Base-by-base conservation (phyloP, 2,113 vertebrate genomes). In the Colinus virginianus region DNA sequence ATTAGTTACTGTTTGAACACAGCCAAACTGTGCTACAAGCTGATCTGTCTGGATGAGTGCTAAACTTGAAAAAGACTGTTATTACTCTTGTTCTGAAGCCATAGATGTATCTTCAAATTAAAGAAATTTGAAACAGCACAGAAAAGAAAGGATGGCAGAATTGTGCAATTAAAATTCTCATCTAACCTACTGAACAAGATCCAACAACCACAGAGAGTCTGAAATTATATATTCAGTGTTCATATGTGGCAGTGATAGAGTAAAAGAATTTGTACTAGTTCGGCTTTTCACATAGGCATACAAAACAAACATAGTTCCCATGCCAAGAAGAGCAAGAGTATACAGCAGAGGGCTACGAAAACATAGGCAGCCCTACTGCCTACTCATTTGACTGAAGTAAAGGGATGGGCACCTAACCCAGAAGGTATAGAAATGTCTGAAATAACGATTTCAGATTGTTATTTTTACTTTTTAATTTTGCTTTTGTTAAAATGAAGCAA, bases 231-330 rank as follows among this genome's bases (percentile, higher is more conserved):
- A 92, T 94, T 93, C 89, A 90, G 78, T 68, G 84, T 93, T 93
- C 82, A 74, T 91, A 68, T 90, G 84, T 94, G 89, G 68, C 94
- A 94, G 56, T 83, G 94, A 94, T 80, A 67, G 68, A 95, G 89
- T 83, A 94, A 82, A 94, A 93, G 89, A 92, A 94, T 94, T 87
- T 95, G 91, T 96, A 88, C 81, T 74, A 80, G 84, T 92, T 94
- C 96, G 89, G 94, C 87, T 94, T 95, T 94, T 93, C 89, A 94
- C 78, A 90, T 34, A 85, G 87, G 88, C 38, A 78, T n/a, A 49
- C 43, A 95, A 94, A 96, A 95, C 83, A 96, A 96, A 93, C 91
- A 92, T 32, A 83, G 43, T 42, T 19, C 91, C 66, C 42, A 7
- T 32, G 90, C 95, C 94, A 96, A 94, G 79, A 93, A 92, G 56